Conservation (phyloP, 2,113 vertebrate species). For the Phyllostomus hastatus region DNA sequence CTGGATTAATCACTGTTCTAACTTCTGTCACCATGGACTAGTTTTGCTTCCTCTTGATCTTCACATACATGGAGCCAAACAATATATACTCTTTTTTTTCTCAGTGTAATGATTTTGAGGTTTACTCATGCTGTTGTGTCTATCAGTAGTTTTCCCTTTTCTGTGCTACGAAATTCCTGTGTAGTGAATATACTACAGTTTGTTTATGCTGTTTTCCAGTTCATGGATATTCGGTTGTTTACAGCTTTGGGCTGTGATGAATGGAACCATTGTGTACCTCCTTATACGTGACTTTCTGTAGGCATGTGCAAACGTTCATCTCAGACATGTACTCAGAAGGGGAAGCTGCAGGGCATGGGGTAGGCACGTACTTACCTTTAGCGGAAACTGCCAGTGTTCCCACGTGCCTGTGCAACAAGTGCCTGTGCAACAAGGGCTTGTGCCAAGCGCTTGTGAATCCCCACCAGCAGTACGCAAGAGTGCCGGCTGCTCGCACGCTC, state of each 20-base stretch:
- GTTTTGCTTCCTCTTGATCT: neutral
- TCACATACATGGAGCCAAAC: neutral
- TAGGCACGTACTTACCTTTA: neutral
- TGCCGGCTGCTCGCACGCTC: neutral
- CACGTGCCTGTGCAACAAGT: neutral
- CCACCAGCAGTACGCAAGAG: neutral
- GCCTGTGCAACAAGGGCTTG: too few relatives aligned
- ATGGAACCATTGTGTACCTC: neutral
- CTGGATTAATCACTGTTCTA: neutral
- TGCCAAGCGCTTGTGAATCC: neutral
- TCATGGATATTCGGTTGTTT: neutral
- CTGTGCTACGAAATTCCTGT: neutral
- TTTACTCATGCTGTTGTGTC: neutral
- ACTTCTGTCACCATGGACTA: neutral
- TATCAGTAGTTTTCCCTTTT: neutral
- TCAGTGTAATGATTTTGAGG: slow-evolving; percentile 4
- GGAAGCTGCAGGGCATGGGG: neutral
- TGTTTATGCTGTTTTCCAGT: neutral
- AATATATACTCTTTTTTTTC: neutral
- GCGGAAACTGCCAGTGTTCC: neutral
- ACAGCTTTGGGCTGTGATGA: neutral
- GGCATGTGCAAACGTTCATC: neutral
- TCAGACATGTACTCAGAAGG: neutral
- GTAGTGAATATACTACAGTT: neutral
- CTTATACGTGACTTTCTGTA: neutral